Percentiles rank a stretch among this genome's conserved stretches.
Evolutionary conservation across 2,888 invertebrate species (phyloP).

Genomic region (Stramonita haemastoma): DNA sequence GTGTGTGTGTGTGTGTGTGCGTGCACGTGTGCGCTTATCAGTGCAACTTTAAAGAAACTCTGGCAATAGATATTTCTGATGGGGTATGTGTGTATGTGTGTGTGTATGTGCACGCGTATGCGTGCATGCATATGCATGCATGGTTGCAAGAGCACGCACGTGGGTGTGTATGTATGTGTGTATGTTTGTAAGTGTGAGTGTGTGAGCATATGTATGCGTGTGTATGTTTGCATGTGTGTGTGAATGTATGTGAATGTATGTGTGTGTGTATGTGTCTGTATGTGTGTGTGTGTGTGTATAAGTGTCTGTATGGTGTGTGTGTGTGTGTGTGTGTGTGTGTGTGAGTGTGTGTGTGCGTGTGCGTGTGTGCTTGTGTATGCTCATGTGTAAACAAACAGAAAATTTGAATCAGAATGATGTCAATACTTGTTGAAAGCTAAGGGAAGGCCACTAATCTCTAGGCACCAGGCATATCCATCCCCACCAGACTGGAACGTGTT

Average conservation of each 20-base stretch:
- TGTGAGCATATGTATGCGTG: background rate
- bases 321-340: constrained; percentile 29
- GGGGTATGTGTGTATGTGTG: constrained; percentile 2
- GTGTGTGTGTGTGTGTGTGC: too few species aligned
- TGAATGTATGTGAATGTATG: background rate
- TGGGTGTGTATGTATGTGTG: constrained; percentile 15
- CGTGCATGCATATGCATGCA: background rate
- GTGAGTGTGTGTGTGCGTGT: constrained; percentile 14
- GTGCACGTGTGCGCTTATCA: too few species aligned
- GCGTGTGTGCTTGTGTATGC: background rate
- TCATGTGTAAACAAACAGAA: background rate
- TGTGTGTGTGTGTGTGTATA: constrained; percentile 8
- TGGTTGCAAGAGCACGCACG: background rate
- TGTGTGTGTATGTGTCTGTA: constrained; percentile 8
- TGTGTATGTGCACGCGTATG: constrained; percentile 25
- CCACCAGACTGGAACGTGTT: too few species aligned
- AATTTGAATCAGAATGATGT: too few species aligned
- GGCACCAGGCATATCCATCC: too few species aligned
- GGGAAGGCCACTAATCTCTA: too few species aligned
- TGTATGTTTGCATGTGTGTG: background rate
- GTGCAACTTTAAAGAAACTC: too few species aligned
- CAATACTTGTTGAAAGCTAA: too few species aligned
- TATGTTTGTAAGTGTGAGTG: constrained; percentile 1
- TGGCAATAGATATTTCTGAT: background rate
- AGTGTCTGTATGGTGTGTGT: background rate